These are phyloP conservation scores for Allobates femoralis DNA, from an alignment of 2,797 vertebrate species.

Conservation along the genomic window DNA sequence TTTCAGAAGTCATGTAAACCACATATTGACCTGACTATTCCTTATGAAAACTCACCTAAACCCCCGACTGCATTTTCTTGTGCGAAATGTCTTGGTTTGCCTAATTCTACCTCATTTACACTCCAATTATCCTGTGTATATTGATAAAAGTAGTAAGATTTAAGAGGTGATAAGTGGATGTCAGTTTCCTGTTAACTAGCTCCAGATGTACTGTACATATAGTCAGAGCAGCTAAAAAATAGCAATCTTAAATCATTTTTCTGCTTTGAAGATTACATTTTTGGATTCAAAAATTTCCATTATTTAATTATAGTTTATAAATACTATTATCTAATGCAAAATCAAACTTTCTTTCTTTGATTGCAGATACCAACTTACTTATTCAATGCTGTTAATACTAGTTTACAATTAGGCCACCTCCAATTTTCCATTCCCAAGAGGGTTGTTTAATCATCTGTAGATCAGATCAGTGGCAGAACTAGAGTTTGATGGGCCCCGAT, in stretches of 20 bases:
- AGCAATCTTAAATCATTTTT: background rate
- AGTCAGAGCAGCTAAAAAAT: background rate
- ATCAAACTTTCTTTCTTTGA: background rate
- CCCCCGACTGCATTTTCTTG: background rate
- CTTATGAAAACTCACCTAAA: background rate
- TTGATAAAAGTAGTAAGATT: background rate
- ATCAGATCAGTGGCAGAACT: too few relatives aligned
- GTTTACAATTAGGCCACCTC: too few relatives aligned
- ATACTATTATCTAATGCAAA: background rate
- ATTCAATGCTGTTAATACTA: too few relatives aligned
- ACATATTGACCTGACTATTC: background rate
- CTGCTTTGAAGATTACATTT: background rate
- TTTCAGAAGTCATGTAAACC: too few relatives aligned
- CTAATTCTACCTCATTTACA: background rate
- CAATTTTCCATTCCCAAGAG: too few relatives aligned
- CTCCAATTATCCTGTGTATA: background rate
- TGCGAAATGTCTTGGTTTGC: background rate
- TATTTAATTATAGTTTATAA: background rate
- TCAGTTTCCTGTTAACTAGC: background rate
- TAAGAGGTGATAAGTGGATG: slow-evolving; percentile 5
- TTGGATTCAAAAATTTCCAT: background rate
- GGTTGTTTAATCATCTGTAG: too few relatives aligned
- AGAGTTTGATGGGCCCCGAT: too few relatives aligned
- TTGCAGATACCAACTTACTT: too few relatives aligned
- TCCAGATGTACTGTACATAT: slow-evolving; percentile 1